Evolutionary conservation across 2,888 invertebrate genomes (phyloP).

Genomic region (Deladenus siricidicola): DNA sequence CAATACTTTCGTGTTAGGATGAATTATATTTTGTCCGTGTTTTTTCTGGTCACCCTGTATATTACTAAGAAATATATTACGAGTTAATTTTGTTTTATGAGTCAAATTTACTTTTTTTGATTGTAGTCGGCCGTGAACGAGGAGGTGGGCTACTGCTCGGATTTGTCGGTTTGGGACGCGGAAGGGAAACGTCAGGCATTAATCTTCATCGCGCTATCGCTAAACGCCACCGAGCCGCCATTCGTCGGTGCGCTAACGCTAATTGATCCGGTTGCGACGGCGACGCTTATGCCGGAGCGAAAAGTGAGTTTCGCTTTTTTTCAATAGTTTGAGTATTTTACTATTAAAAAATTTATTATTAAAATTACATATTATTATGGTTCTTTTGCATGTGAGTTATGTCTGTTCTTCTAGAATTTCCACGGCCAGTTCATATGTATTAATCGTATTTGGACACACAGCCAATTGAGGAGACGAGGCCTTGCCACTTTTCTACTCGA

Average conservation of each 20-base stretch:
- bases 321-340: background rate
- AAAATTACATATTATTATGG: background rate
- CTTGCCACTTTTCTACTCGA: constrained; percentile 24
- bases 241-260: constrained; percentile 18
- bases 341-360: background rate
- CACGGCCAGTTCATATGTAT: constrained; percentile 28
- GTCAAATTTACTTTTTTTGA: too few relatives aligned
- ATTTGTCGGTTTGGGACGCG: constrained; percentile 21
- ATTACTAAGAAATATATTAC: too few relatives aligned
- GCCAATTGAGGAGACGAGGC: constrained; percentile 19
- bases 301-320: constrained; percentile 14
- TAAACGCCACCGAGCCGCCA: constrained; percentile 1
- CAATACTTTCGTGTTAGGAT: too few relatives aligned
- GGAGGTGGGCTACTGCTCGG: constrained; percentile 30
- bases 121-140: constrained; percentile 26
- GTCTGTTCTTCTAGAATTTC: constrained; percentile 12
- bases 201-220: constrained; percentile 15
- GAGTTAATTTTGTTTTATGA: too few relatives aligned
- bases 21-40: too few relatives aligned
- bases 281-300: constrained; percentile 19
- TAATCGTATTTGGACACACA: constrained; percentile 30
- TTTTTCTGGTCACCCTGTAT: too few relatives aligned
- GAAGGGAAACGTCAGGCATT: constrained; percentile 11
- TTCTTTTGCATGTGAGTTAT: background rate
- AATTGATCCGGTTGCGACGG: constrained; percentile 16